These are phyloP conservation scores for Nycticorax nycticorax DNA, from an alignment of 2,113 vertebrate species.

Conservation along the genomic window DNA sequence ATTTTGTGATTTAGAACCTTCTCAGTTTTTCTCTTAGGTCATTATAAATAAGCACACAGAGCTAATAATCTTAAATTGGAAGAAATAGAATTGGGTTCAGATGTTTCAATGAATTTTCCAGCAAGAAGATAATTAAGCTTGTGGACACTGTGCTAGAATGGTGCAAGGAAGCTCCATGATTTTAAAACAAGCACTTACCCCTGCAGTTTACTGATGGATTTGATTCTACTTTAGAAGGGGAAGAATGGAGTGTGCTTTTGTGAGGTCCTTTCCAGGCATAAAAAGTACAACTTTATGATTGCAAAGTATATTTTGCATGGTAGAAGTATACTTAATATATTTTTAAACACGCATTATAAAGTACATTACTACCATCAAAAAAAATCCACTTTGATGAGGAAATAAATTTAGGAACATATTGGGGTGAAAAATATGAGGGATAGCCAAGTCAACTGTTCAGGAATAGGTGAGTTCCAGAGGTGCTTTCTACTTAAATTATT, in stretches of 20 bases:
- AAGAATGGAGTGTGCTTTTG: neutral
- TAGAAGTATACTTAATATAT: neutral
- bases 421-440: neutral
- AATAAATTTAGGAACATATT: neutral
- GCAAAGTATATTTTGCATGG: neutral
- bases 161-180: neutral
- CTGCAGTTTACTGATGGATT: neutral
- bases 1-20: neutral
- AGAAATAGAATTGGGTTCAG: neutral
- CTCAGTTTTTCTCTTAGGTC: neutral
- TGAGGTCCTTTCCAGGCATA: neutral
- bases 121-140: neutral
- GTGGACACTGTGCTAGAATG: neutral
- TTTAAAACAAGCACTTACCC: neutral
- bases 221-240: neutral
- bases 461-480: neutral
- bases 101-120: neutral
- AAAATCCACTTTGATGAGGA: neutral
- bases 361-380: neutral
- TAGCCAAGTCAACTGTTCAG: rapidly evolving
- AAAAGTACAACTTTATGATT: neutral
- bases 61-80: neutral
- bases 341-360: neutral
- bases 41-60: neutral
- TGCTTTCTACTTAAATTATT: neutral